Evolutionary conservation across 2,113 vertebrate species (phyloP).

Genomic region (Bucco capensis): DNA sequence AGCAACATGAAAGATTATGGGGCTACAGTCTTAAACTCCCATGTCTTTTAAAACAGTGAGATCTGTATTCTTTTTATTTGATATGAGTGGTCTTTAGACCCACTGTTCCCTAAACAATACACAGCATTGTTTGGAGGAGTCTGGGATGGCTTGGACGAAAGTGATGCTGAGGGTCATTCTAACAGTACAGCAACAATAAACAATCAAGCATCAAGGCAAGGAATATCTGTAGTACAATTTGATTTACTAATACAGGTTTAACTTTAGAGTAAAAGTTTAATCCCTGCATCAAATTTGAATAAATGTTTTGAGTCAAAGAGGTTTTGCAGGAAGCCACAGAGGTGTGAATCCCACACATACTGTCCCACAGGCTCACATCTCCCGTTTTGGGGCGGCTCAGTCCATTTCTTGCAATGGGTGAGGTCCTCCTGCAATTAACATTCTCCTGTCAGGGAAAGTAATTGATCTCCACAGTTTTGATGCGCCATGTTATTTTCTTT

Average conservation of each 20-base stretch:
- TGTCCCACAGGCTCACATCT: neutral
- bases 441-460: neutral
- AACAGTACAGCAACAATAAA: neutral
- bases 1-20: neutral
- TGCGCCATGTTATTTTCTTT: neutral
- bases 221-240: neutral
- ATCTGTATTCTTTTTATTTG: neutral
- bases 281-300: neutral
- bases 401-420: neutral
- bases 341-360: neutral
- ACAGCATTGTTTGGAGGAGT: neutral
- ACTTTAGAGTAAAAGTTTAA: neutral
- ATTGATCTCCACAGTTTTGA: neutral
- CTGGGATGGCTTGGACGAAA: neutral
- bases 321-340: neutral
- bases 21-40: neutral
- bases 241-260: neutral
- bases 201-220: neutral
- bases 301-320: neutral
- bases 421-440: neutral
- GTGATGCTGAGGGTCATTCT: neutral
- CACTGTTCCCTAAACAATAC: neutral
- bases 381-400: neutral
- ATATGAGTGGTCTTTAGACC: neutral
- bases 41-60: neutral